Evolutionary conservation across 2,888 invertebrate species (phyloP), one percentile per base, ranked within the genome.

Genomic region (Nomada ruficornis): DNA sequence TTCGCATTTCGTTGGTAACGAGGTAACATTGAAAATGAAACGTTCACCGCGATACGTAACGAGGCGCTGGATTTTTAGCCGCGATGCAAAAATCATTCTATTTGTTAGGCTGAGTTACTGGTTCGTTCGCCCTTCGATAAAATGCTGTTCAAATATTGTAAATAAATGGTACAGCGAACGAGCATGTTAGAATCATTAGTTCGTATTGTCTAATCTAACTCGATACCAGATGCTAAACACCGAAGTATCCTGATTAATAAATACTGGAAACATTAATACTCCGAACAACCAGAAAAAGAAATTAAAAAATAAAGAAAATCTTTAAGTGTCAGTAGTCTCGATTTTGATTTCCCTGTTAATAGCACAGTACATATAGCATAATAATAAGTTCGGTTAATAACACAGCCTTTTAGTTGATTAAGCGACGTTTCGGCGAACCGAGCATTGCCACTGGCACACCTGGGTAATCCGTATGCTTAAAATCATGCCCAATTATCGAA

Each of bases 401-500:
- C 60, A 42, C 11, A 18, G 44, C 18, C 55, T 10, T 11, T 44
- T 23, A 60, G 36, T 67, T 69, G 73, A 69, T 73, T 47, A 63
- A 79, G 55, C 62, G 62, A 5, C 44, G 47, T 76, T 42, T 36
- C 13, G 23, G 36, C 29, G 2, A 2, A 13, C 20, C 26, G 23
- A 26, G 67, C 59, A 75, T 85, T 81, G 70, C 52, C 55, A 42
- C 59, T n/a, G 63, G 55, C 67, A 77, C 57, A 59, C 63, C 55
- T 57, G 75, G 64, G 65, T 88, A 82, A 88, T 84, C 78, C 54
- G 60, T 26, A 63, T 36, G 64, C 63, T 64, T 70, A 63, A 82
- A 83, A 82, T 60, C 75, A 77, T 59, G 59, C 57, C 79, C 73
- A 86, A 87, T 87, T 88, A 86, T 85, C 74, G 74, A 20, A 67